These are phyloP conservation scores for Magallana gigas DNA, from an alignment of 1,140 invertebrate genomes.

Conservation along the genomic window DNA sequence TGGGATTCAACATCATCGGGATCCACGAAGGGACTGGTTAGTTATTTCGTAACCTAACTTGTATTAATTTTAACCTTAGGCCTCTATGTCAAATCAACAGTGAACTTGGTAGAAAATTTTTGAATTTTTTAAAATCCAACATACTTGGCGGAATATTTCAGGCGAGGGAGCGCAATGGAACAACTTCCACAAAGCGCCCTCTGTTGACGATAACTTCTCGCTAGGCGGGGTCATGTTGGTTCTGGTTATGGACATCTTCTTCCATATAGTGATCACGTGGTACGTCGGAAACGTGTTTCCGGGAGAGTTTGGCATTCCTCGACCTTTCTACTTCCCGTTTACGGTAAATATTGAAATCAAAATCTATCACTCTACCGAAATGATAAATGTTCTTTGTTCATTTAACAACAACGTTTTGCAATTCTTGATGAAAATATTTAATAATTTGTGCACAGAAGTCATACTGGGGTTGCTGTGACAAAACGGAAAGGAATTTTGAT, in stretches of 20 bases:
- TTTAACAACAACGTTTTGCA: not conserved
- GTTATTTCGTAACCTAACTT: not conserved
- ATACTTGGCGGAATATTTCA: slow-evolving; percentile 41
- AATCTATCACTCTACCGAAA: too few relatives aligned
- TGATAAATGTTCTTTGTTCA: too few relatives aligned
- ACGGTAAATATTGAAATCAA: slow-evolving; percentile 68
- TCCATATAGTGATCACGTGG: slow-evolving; percentile 81
- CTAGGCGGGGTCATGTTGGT: slow-evolving; percentile 78
- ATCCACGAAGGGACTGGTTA: slow-evolving; percentile 80
- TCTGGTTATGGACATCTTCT: slow-evolving; percentile 81
- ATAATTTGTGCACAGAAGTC: slow-evolving; percentile 58
- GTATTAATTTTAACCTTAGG: too few relatives aligned
- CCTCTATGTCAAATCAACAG: too few relatives aligned
- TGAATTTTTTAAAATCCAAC: not conserved
- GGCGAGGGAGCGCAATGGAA: slow-evolving; percentile 73
- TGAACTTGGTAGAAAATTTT: slow-evolving; percentile 47
- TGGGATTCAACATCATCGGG: slow-evolving; percentile 77
- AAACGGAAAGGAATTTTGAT: slow-evolving; percentile 33
- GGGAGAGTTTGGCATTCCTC: slow-evolving; percentile 81
- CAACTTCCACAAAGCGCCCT: slow-evolving; percentile 72
- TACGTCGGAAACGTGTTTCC: slow-evolving; percentile 84
- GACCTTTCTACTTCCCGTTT: slow-evolving; percentile 80
- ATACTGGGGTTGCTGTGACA: slow-evolving; percentile 81
- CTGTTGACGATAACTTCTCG: slow-evolving; percentile 77
- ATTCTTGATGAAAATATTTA: not conserved